These are phyloP conservation scores for Altica lythri DNA, from an alignment of 2,888 invertebrate genomes.

Conservation along the genomic window DNA sequence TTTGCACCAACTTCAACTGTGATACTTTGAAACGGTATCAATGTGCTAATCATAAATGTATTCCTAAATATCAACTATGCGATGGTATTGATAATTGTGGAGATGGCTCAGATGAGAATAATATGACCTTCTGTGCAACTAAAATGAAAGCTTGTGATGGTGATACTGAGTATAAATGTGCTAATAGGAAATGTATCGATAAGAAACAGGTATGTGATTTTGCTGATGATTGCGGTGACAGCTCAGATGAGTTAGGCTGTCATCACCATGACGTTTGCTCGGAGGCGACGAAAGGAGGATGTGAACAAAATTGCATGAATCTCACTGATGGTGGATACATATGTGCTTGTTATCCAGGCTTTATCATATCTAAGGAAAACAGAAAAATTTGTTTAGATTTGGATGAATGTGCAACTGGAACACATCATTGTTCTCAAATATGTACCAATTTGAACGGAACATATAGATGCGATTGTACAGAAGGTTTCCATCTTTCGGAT, in stretches of 20 bases:
- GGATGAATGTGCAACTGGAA: slow-evolving; percentile 83
- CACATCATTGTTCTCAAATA: slow-evolving; percentile 90
- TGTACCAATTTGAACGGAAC: slow-evolving; percentile 92
- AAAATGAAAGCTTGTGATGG: slow-evolving; percentile 77
- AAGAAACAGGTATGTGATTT: slow-evolving; percentile 82
- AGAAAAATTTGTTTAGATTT: slow-evolving; percentile 86
- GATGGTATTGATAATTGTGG: slow-evolving; percentile 93
- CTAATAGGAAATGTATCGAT: slow-evolving; percentile 84
- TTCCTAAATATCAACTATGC: slow-evolving; percentile 84
- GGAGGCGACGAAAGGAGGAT: slow-evolving; percentile 73
- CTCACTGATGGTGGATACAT: slow-evolving; percentile 84
- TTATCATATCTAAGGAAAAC: slow-evolving; percentile 78
- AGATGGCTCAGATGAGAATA: slow-evolving; percentile 94
- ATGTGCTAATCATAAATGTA: slow-evolving; percentile 87
- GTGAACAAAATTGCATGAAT: slow-evolving; percentile 90
- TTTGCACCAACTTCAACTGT: slow-evolving; percentile 86
- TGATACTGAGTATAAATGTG: slow-evolving; percentile 82
- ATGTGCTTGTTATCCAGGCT: slow-evolving; percentile 88
- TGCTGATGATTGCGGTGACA: slow-evolving; percentile 89
- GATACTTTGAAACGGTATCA: slow-evolving; percentile 84
- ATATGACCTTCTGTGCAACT: slow-evolving; percentile 85
- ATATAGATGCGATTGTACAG: slow-evolving; percentile 83
- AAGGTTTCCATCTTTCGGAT: slow-evolving; percentile 79
- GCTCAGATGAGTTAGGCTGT: slow-evolving; percentile 89
- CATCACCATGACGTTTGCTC: slow-evolving; percentile 70